phyloP scores from a whole-genome alignment of 2,113 vertebrate species.

The Eurypyga helias region DNA sequence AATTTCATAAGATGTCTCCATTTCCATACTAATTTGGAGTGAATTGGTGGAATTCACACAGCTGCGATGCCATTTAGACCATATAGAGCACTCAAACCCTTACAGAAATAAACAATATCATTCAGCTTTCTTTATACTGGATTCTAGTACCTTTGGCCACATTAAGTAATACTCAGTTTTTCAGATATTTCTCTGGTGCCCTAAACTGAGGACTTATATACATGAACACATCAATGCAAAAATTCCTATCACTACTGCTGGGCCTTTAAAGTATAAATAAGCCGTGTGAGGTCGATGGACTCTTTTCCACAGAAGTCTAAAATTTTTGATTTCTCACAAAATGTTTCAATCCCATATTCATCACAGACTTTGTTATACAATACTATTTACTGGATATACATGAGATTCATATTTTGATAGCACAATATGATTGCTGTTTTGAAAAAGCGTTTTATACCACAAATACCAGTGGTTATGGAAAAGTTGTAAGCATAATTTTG shows the following conservation, averaged over 20 bases:
- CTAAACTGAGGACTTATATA: background rate
- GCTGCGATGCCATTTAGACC: background rate
- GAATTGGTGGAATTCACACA: background rate
- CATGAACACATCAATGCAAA: background rate
- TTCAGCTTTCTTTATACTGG: background rate
- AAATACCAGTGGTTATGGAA: background rate
- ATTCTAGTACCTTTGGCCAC: background rate
- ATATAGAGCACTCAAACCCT: background rate
- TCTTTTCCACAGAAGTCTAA: background rate
- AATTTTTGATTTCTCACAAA: background rate
- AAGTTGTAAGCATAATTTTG: background rate
- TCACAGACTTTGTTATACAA: background rate
- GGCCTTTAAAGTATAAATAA: background rate
- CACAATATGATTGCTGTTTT: background rate
- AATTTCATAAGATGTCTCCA: background rate
- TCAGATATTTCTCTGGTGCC: background rate
- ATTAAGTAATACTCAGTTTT: background rate
- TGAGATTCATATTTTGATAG: background rate
- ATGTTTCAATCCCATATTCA: background rate
- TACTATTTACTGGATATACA: background rate
- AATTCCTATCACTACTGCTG: background rate
- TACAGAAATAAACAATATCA: background rate
- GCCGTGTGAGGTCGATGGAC: background rate
- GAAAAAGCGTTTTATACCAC: background rate
- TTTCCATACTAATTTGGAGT: conserved; percentile 11